phyloP scores from a whole-genome alignment of 2,888 invertebrate species.

The Coremacera marginata region DNA sequence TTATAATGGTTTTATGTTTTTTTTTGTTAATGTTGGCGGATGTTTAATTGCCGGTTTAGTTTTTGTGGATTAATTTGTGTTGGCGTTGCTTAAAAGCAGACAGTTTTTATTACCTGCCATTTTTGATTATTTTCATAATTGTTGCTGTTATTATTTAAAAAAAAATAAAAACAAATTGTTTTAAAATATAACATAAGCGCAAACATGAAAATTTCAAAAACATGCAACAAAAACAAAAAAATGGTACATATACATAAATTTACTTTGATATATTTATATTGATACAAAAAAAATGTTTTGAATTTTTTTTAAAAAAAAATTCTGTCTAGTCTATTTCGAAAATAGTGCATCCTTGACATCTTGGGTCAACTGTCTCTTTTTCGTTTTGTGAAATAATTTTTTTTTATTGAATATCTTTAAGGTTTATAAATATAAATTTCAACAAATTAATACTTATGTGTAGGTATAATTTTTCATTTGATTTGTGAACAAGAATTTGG shows the following conservation, averaged over 20 bases:
- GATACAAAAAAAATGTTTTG: too few relatives aligned
- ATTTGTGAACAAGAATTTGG: too few relatives aligned
- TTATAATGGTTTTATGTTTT: not conserved
- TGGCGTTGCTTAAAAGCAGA: not conserved
- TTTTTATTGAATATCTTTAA: too few relatives aligned
- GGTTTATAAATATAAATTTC: too few relatives aligned
- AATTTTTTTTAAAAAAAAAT: too few relatives aligned
- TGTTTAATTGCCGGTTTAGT: slow-evolving; percentile 31
- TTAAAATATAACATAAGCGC: not conserved
- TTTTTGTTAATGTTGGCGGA: slow-evolving; percentile 30
- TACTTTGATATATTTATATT: not conserved
- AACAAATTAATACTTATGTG: too few relatives aligned
- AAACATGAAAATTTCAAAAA: not conserved
- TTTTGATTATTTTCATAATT: not conserved
- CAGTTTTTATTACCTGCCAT: slow-evolving; percentile 11
- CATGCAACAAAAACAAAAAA: not conserved
- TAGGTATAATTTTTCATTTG: too few relatives aligned
- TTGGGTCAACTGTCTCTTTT: too few relatives aligned
- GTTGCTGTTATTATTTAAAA: not conserved
- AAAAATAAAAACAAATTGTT: not conserved
- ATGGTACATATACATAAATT: not conserved
- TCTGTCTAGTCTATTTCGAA: too few relatives aligned
- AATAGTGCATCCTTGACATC: too few relatives aligned
- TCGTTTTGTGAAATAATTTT: too few relatives aligned
- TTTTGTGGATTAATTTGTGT: slow-evolving; percentile 1